These are phyloP conservation scores for Champsocephalus gunnari DNA, from an alignment of 2,797 vertebrate genomes.

Conservation along the genomic window DNA sequence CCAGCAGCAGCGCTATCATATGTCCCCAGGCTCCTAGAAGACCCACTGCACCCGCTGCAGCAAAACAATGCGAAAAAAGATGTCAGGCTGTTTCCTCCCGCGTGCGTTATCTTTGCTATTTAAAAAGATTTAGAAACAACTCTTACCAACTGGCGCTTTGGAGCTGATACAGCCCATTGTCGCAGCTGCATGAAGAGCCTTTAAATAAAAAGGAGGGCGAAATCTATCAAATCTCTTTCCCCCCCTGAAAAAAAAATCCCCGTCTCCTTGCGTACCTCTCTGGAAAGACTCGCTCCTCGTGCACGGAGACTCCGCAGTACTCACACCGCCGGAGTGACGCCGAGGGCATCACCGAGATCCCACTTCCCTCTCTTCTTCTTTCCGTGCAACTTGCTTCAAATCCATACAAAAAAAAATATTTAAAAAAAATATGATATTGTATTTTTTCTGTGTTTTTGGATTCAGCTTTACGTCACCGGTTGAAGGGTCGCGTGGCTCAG, in stretches of 20 bases:
- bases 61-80: constrained; percentile 54
- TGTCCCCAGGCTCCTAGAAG: constrained; percentile 36
- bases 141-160: constrained; percentile 85
- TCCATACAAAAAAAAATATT: constrained; percentile 18
- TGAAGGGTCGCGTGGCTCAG: constrained; percentile 74
- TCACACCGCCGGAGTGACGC: constrained; percentile 68
- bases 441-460: neutral
- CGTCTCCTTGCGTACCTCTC: constrained; percentile 78
- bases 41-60: constrained; percentile 59
- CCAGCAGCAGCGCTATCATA: constrained; percentile 49
- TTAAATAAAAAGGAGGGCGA: constrained; percentile 36
- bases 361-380: constrained; percentile 28
- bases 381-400: constrained; percentile 15
- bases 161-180: constrained; percentile 90
- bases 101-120: constrained; percentile 48
- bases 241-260: constrained; percentile 24
- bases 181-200: constrained; percentile 67
- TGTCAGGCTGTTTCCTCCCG: constrained; percentile 48
- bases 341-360: constrained; percentile 65
- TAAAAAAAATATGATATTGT: neutral
- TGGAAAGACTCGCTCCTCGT: constrained; percentile 62
- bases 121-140: constrained; percentile 50
- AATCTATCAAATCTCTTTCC: constrained; percentile 29
- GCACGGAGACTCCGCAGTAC: constrained; percentile 66
- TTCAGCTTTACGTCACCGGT: constrained; percentile 66